Evolutionary conservation across 2,113 vertebrate genomes (phyloP).

Genomic region (Amazona guildingii): DNA sequence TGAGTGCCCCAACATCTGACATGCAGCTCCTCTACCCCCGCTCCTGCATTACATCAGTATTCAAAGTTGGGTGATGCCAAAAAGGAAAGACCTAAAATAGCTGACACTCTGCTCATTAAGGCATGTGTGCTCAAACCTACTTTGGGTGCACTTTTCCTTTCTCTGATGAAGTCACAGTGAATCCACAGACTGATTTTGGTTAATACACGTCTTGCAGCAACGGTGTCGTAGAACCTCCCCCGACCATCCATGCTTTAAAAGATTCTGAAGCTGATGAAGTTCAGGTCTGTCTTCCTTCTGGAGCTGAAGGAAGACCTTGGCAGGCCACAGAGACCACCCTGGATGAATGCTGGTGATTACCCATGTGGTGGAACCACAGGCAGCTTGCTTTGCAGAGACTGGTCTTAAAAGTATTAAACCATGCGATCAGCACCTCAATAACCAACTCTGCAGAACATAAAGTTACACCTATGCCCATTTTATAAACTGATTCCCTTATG

Average conservation of each 20-base stretch:
- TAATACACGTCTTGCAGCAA: not conserved
- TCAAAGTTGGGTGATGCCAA: not conserved
- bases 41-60: not conserved
- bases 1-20: not conserved
- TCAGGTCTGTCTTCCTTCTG: not conserved
- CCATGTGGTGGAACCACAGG: not conserved
- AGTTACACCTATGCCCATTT: not conserved
- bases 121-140: not conserved
- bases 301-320: not conserved
- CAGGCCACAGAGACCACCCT: not conserved
- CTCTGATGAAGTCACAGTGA: not conserved
- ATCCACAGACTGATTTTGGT: not conserved
- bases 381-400: not conserved
- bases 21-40: not conserved
- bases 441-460: not conserved
- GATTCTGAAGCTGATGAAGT: not conserved
- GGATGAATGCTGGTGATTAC: not conserved
- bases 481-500: not conserved
- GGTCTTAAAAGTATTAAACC: not conserved
- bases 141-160: not conserved
- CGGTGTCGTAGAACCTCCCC: not conserved
- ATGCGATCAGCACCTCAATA: not conserved
- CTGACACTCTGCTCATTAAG: not conserved
- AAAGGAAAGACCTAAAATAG: slow-evolving; percentile 16
- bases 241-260: not conserved